phyloP scores from a whole-genome alignment of 2,888 invertebrate species.

The Platypus cylindrus region DNA sequence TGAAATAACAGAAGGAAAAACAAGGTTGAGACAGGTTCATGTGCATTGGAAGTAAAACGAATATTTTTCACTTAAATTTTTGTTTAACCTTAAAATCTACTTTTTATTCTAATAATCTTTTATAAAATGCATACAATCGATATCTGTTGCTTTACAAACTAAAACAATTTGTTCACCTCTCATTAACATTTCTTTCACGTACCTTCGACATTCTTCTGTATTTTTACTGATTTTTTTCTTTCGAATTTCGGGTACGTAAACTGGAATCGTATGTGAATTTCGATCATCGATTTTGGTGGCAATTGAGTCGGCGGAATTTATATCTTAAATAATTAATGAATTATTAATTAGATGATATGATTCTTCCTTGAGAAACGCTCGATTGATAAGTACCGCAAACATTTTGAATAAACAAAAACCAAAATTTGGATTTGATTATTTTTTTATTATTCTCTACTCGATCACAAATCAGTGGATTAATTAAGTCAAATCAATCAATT shows the following conservation, averaged over 20 bases:
- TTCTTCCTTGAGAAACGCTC: too few species aligned
- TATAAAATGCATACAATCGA: not conserved
- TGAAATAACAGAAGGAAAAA: too few species aligned
- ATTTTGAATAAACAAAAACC: not conserved
- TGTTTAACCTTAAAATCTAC: too few species aligned
- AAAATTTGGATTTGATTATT: not conserved
- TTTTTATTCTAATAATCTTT: not conserved
- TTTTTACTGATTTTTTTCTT: conserved; percentile 48
- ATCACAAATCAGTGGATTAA: not conserved
- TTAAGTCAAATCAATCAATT: too few species aligned
- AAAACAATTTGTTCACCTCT: conserved; percentile 62
- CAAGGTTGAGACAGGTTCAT: too few species aligned
- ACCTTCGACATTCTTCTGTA: conserved; percentile 52
- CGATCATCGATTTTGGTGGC: not conserved
- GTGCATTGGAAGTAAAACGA: too few species aligned
- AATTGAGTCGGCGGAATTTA: conserved; percentile 1
- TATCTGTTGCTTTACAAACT: conserved; percentile 3
- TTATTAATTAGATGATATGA: too few species aligned
- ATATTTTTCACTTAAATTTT: too few species aligned
- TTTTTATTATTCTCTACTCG: not conserved
- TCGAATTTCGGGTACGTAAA: conserved; percentile 39
- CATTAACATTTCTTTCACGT: conserved; percentile 55
- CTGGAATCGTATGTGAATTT: conserved; percentile 7
- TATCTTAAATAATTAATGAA: conserved; percentile 1
- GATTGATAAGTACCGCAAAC: too few species aligned